Percentiles rank a stretch among this genome's conserved stretches.
These are phyloP conservation scores for Oreohelix idahoensis DNA, from an alignment of 1,140 invertebrate species.

Conservation along the genomic window DNA sequence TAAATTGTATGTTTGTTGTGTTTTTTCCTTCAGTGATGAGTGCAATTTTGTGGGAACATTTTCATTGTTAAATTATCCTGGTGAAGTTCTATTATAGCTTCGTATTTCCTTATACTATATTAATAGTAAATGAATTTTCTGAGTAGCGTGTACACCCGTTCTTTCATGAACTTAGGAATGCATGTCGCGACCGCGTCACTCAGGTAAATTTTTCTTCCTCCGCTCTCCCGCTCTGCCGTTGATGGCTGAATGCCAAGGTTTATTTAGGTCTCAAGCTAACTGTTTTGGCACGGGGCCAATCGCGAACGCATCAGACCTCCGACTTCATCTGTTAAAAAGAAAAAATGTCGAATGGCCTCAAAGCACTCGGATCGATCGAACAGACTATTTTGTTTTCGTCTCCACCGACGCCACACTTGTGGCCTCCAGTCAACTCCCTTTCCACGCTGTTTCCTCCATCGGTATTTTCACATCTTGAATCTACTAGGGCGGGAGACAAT, in stretches of 20 bases:
- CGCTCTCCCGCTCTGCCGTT: constrained; percentile 10
- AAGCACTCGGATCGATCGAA: background rate
- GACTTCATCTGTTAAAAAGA: background rate
- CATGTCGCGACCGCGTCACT: constrained; percentile 19
- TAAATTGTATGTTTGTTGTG: no score
- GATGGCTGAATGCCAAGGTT: constrained; percentile 33
- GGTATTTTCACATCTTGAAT: no score
- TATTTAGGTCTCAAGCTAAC: background rate
- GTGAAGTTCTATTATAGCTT: no score
- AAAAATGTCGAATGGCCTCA: background rate
- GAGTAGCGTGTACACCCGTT: no score
- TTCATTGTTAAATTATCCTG: no score
- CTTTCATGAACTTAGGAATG: background rate
- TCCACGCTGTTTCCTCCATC: background rate
- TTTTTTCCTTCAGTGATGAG: no score
- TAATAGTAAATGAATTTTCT: no score
- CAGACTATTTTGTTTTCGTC: background rate
- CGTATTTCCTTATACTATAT: no score
- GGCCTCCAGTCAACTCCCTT: no score
- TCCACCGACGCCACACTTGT: background rate
- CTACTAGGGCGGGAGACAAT: no score
- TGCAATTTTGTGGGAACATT: no score
- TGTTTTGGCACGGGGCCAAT: constrained; percentile 23
- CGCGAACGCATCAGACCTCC: background rate
- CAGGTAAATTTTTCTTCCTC: background rate